Evolutionary conservation across 2,797 vertebrate genomes (phyloP).

Genomic region (Passerculus sandwichensis): DNA sequence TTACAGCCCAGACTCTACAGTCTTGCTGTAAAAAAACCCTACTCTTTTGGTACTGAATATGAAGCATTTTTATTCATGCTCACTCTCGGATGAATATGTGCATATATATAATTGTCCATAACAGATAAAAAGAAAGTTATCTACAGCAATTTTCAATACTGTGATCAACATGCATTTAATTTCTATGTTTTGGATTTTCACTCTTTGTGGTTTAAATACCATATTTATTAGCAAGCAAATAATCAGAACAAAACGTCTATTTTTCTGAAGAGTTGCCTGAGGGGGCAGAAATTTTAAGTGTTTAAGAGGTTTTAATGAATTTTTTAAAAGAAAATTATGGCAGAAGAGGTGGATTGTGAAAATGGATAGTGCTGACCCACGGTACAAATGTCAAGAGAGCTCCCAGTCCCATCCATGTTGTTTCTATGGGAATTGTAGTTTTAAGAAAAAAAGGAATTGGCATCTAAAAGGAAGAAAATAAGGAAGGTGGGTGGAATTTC

Average conservation of each 20-base stretch:
- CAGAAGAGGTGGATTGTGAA: neutral
- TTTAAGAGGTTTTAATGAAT: neutral
- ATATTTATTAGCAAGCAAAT: neutral
- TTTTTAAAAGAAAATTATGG: neutral
- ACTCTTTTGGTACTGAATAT: slow-evolving; percentile 37
- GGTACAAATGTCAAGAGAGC: neutral
- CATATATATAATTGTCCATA: neutral
- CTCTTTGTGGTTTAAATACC: neutral
- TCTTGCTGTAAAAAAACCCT: neutral
- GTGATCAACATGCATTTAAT: neutral
- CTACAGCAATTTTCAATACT: neutral
- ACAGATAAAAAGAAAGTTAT: neutral
- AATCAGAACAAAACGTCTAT: neutral
- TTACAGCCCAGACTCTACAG: slow-evolving; percentile 43
- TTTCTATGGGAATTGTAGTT: neutral
- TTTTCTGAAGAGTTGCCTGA: neutral
- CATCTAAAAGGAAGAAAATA: neutral
- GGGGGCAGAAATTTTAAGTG: neutral
- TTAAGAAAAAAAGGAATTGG: neutral
- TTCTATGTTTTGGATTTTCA: neutral
- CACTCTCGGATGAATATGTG: neutral
- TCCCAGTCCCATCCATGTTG: neutral
- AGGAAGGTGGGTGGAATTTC: neutral
- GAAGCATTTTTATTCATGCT: neutral
- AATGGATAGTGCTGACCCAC: neutral